A percentile compares a stretch with the other conserved stretches of the same genome.
Evolutionary conservation across 1,140 invertebrate species (phyloP).

Genomic region (Oreohelix idahoensis): DNA sequence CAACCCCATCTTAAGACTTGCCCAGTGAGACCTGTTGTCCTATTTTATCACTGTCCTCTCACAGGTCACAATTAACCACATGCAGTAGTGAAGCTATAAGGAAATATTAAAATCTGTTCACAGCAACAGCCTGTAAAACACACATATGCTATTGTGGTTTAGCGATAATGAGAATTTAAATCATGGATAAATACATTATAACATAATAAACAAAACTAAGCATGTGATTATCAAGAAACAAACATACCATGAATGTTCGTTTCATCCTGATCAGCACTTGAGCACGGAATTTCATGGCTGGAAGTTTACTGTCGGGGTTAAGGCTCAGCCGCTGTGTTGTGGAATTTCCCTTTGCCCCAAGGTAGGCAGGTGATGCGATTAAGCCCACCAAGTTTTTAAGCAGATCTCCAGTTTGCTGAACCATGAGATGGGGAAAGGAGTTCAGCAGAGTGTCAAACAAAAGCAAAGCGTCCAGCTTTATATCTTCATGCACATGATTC

Average conservation of each 20-base stretch:
- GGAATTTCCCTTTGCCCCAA: slow-evolving; percentile 43
- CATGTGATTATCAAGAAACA: not conserved
- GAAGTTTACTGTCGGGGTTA: slow-evolving; percentile 61
- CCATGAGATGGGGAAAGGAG: slow-evolving; percentile 78
- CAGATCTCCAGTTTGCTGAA: slow-evolving; percentile 79
- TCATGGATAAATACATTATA: too few species aligned
- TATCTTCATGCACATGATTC: slow-evolving; percentile 85
- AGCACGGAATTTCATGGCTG: slow-evolving; percentile 31
- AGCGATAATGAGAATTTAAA: too few species aligned
- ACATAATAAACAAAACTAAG: not conserved
- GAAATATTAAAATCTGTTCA: too few species aligned
- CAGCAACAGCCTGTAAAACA: too few species aligned
- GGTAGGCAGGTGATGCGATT: slow-evolving; percentile 74
- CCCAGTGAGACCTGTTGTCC: too few species aligned
- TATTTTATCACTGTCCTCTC: too few species aligned
- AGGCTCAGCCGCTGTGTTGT: slow-evolving; percentile 48
- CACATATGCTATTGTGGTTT: too few species aligned
- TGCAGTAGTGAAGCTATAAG: too few species aligned
- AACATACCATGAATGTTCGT: slow-evolving; percentile 2
- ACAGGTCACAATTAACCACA: too few species aligned
- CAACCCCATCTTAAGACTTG: too few species aligned
- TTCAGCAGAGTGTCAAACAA: slow-evolving; percentile 80
- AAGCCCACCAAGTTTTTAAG: slow-evolving; percentile 85
- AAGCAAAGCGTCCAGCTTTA: slow-evolving; percentile 86
- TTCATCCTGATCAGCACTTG: slow-evolving; percentile 24